Conservation (phyloP, 2,113 vertebrate genomes). For the Brachypteracias leptosomus region DNA sequence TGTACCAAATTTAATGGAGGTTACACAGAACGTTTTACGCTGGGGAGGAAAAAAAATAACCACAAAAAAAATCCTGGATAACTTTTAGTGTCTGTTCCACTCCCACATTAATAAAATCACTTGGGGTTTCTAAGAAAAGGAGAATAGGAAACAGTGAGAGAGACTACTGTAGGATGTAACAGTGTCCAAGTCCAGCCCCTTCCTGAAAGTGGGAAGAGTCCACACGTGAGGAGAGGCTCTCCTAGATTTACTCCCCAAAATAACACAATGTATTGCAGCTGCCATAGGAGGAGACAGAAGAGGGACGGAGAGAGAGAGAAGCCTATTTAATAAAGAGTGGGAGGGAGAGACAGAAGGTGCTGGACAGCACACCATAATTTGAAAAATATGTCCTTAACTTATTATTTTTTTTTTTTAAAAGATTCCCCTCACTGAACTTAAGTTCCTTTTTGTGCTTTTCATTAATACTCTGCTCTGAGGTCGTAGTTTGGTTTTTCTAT, state of each 20-base stretch:
- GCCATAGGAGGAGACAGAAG: conserved; percentile 71
- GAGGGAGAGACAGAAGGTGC: conserved; percentile 76
- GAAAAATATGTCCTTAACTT: conserved; percentile 78
- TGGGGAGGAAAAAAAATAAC: conserved; percentile 84
- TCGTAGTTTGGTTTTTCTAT: conserved; percentile 99
- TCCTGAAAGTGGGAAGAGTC: conserved; percentile 56
- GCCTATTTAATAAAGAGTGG: conserved; percentile 68
- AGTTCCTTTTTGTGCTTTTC: conserved; percentile 99
- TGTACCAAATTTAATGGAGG: conserved; percentile 99
- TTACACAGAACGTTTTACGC: conserved; percentile 99
- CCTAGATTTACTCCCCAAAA: conserved; percentile 68
- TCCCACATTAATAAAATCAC: conserved; percentile 81
- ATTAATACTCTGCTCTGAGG: conserved; percentile 99
- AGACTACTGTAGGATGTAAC: conserved; percentile 71
- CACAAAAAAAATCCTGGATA: conserved; percentile 80
- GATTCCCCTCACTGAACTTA: conserved; percentile 81
- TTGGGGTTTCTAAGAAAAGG: conserved; percentile 79
- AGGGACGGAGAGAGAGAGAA: conserved; percentile 36
- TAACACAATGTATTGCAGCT: conserved; percentile 80
- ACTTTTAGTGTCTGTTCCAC: conserved; percentile 84
- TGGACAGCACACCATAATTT: conserved; percentile 75
- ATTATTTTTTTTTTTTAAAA: conserved; percentile 78
- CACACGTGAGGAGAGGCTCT: conserved; percentile 67
- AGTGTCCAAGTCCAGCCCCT: conserved; percentile 71
- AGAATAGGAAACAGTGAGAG: conserved; percentile 75